Evolutionary conservation across 2,113 vertebrate species (phyloP).

Genomic region (Pelecanoides urinatrix): DNA sequence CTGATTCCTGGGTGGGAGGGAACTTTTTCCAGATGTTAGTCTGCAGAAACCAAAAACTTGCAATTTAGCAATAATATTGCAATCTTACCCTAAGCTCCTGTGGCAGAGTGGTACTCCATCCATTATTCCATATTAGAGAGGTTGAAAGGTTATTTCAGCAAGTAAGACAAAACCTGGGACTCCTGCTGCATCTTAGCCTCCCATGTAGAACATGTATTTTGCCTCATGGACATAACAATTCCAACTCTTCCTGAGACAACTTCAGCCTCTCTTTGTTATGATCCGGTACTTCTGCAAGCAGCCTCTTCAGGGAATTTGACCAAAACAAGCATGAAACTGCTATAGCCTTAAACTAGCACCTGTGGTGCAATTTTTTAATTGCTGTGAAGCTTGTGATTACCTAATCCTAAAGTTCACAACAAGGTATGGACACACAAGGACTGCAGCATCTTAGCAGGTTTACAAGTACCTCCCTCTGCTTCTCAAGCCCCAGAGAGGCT

Average conservation of each 20-base stretch:
- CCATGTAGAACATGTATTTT: neutral
- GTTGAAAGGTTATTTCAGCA: neutral
- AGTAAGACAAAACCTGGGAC: neutral
- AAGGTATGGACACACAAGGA: neutral
- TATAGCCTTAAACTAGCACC: neutral
- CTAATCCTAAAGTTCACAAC: neutral
- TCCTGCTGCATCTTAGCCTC: neutral
- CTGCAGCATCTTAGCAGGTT: neutral
- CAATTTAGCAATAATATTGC: neutral
- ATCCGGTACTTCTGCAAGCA: neutral
- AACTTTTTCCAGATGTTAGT: conserved; percentile 3
- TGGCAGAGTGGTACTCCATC: neutral
- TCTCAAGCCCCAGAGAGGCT: neutral
- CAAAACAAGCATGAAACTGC: neutral
- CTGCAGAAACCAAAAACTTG: neutral
- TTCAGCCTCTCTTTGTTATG: neutral
- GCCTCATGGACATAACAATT: neutral
- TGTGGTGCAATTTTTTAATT: neutral
- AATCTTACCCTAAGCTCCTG: neutral
- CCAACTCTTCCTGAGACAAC: neutral
- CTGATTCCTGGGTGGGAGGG: neutral
- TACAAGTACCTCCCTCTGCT: neutral
- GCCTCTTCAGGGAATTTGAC: neutral
- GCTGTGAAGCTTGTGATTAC: neutral
- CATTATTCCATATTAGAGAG: neutral